Base-by-base conservation (phyloP, 2,113 vertebrate species). In the Onychostoma macrolepis region DNA sequence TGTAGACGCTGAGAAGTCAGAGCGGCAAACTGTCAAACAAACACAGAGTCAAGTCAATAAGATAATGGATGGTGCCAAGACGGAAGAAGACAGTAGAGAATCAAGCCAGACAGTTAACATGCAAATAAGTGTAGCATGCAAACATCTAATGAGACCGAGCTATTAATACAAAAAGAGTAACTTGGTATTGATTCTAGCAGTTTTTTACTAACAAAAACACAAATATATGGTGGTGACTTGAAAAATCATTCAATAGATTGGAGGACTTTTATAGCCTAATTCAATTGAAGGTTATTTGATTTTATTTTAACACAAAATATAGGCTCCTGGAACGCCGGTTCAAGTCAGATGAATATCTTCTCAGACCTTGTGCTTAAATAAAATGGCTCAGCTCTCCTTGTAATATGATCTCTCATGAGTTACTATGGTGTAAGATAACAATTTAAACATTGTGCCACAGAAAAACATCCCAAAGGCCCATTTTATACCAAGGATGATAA, bases 91-190 rank as follows among this genome's bases (percentile, higher is more conserved):
- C 50, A 61, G 65, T 24, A 13, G 15, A 63, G n/a, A 43, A 24
- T 30, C 48, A 80, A 56, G 43, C 33, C 1, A 50, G 26, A n/a
- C 7, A 58, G 63, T 36, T 38, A 71, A 71, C 36, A 71, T 38
- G 78, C 76, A 85, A 71, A 88, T 65, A 65, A 67, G 48, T 50
- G 48, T 50, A 50, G 38, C 61, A 82, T 48, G 36, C 24, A 82
- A 45, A 28, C 36, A 41, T 43, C 33, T 28, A 80, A 80, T 80
- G 24, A 41, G 33, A 3, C 53, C 15, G 1, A 17, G 48, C 48
- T 61, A 21, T 53, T 30, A 30, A 50, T 12, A n/a, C 7, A 19
- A n/a, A 13, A 79, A 36, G 5, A 33, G 71, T 41, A 74, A 41
- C 9, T 72, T 72, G 69, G 36, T 72, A 38, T 41, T 12, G 33